phyloP scores from a whole-genome alignment of 2,888 invertebrate species.

The Apoda limacodes region DNA sequence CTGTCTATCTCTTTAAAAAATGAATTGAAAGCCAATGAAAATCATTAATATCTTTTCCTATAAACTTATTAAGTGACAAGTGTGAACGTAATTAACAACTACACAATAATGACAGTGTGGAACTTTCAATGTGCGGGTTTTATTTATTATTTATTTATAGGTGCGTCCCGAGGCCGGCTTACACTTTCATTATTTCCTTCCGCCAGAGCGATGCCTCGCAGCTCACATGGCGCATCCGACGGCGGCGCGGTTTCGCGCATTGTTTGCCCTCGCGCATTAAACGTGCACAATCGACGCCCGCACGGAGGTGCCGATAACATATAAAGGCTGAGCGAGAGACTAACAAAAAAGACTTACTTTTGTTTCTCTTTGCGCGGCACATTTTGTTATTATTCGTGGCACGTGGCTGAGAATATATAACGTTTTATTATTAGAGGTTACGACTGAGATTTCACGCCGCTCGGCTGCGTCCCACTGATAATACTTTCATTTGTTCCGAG shows the following conservation, averaged over 20 bases:
- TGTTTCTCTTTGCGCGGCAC: slow-evolving; percentile 48
- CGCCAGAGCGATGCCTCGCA: no score
- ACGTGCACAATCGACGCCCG: slow-evolving; percentile 20
- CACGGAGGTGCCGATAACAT: slow-evolving; percentile 49
- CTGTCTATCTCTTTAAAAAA: no score
- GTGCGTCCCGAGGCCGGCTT: no score
- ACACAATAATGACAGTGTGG: no score
- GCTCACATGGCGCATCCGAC: slow-evolving; percentile 10
- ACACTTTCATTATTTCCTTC: no score
- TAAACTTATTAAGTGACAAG: no score
- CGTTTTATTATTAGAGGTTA: slow-evolving; percentile 62
- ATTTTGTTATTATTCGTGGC: slow-evolving; percentile 59
- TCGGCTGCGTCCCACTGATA: slow-evolving; percentile 47
- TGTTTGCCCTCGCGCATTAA: slow-evolving; percentile 17
- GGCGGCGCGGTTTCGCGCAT: slow-evolving; percentile 3
- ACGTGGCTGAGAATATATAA: slow-evolving; percentile 67
- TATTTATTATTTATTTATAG: no score
- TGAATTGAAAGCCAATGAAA: no score
- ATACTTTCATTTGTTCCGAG: slow-evolving; percentile 60
- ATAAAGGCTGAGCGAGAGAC: slow-evolving; percentile 33
- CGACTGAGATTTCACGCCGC: slow-evolving; percentile 65
- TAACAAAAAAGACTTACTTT: slow-evolving; percentile 51
- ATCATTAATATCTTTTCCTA: no score
- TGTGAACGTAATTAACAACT: no score
- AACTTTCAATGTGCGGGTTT: no score